Base-by-base conservation (phyloP, 2,113 vertebrate genomes). In the Turdus rufiventris region DNA sequence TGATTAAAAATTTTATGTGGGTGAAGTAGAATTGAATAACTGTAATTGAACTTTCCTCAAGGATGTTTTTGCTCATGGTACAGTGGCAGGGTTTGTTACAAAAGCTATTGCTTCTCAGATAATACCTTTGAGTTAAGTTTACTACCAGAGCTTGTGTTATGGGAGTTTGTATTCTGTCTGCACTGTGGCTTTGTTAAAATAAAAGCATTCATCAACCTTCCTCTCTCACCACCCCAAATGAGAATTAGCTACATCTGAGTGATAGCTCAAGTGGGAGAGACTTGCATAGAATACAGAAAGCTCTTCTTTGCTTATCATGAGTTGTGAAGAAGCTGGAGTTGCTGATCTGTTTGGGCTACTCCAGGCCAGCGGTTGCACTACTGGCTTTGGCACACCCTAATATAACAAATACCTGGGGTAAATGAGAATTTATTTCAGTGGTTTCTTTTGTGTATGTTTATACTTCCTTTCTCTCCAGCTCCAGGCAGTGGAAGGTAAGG, bases 401-500 rank as follows among this genome's bases (percentile, higher is more conserved):
- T 15, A 6, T 48, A 74, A 84, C 53, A 85, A 50, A 50, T 34
- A 12, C 45, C 17, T 34, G 14, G 28, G 40, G 19, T 53, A 66
- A 84, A 53, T 36, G n/a, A 80, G 43, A 63, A 45, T 82, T 82
- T 53, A 34, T 57, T 78, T 89, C 36, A 43, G 2, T 2, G 5
- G 12, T 65, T 82, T 93, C 42, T 76, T 67, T 83, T 34, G 36
- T 75, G 88, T 78, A 14, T 18, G 10, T 65, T 82, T 79, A 43
- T 54, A 18, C 10, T 66, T 89, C 34, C 28, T 95, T 70, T 90
- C 16, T 97, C 43, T 92, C 33, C 95, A 99, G 99, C 97, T 99
- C 50, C 99, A 99, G 94, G 98, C 97, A 40, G 98, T 98, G 12
- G 95, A 98, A 77, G 99, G 98, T 65, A 98, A 96, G 6, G 98